phyloP scores from a whole-genome alignment of 1,140 invertebrate species.

The Mya arenaria region DNA sequence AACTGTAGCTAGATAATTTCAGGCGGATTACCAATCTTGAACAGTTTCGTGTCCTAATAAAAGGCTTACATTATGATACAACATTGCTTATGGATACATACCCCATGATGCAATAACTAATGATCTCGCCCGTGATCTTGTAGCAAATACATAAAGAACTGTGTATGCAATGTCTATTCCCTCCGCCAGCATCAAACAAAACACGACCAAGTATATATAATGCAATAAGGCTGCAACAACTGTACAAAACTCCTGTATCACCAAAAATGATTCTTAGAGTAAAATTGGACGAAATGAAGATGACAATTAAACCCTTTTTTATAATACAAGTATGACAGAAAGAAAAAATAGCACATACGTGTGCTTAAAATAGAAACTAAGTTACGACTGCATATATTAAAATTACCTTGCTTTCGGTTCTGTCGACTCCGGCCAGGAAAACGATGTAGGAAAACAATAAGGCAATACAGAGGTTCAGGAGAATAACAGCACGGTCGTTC shows the following conservation, averaged over 20 bases:
- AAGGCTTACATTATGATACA: no score
- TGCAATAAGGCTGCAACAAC: neutral
- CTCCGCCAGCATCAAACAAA: neutral
- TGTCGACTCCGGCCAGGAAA: slow-evolving; percentile 64
- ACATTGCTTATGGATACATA: no score
- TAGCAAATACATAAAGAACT: neutral
- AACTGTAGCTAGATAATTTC: neutral
- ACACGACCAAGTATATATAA: neutral
- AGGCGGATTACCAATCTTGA: no score
- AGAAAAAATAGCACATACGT: no score
- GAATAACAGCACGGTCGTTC: slow-evolving; percentile 58
- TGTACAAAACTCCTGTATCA: neutral
- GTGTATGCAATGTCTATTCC: neutral
- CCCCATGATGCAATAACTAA: neutral
- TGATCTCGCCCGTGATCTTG: neutral
- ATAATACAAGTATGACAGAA: no score
- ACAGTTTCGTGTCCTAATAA: no score
- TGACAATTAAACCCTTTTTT: no score
- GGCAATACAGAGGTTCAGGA: slow-evolving; percentile 62
- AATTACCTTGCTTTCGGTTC: slow-evolving; percentile 55
- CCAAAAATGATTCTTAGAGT: neutral
- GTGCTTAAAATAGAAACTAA: no score
- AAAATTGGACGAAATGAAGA: no score
- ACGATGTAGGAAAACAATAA: slow-evolving; percentile 60
- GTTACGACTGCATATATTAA: no score